Evolutionary conservation across 2,888 invertebrate species (phyloP).

Genomic region (Buathra laborator): DNA sequence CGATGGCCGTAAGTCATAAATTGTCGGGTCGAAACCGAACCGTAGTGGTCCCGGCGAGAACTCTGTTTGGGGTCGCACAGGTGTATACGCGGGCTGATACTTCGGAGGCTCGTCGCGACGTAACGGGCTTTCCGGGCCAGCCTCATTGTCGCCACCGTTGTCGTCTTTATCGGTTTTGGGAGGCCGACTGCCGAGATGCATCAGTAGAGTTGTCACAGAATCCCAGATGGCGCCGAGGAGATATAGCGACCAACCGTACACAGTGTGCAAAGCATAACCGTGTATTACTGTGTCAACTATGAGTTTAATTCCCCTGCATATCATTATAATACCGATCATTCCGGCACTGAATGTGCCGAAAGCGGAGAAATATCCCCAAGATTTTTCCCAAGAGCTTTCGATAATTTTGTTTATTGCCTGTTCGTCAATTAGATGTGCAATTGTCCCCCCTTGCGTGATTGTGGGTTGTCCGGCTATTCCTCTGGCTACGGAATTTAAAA

Average conservation of each 20-base stretch:
- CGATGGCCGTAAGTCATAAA: not conserved
- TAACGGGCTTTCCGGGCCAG: not conserved
- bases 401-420: conserved; percentile 34
- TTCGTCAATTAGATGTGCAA: not conserved
- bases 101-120: not conserved
- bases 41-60: not conserved
- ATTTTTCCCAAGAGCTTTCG: not conserved
- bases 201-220: conserved; percentile 39
- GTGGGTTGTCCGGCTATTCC: conserved; percentile 25
- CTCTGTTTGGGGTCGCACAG: not conserved
- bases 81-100: not conserved
- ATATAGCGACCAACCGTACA: too few species aligned
- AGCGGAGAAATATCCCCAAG: too few species aligned
- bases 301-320: too few species aligned
- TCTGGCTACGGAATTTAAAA: conserved; percentile 37
- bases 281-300: too few species aligned
- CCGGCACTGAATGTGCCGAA: too few species aligned
- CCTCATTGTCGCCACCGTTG: not conserved
- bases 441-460: conserved; percentile 13
- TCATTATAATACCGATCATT: too few species aligned
- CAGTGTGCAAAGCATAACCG: too few species aligned
- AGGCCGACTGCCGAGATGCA: conserved; percentile 12
- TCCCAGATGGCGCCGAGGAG: conserved; percentile 35
- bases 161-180: not conserved
- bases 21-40: not conserved